A percentile compares a stretch with the other conserved stretches of the same genome.
Conservation (phyloP, 2,797 vertebrate genomes). For the Trichosurus vulpecula region DNA sequence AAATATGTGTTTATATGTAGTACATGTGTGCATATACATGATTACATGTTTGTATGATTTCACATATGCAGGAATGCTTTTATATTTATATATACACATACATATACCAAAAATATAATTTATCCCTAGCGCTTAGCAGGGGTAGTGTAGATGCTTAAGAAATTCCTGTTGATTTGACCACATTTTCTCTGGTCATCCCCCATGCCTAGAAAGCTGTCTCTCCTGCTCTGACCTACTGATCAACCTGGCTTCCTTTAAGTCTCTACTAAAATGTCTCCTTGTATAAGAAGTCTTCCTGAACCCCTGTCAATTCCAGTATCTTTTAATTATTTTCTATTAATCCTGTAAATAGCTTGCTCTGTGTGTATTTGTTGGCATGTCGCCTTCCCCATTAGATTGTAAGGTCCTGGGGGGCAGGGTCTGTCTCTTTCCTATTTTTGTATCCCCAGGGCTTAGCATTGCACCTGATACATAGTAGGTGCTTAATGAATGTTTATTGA, state of each 20-base stretch:
- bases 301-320: not conserved
- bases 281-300: not conserved
- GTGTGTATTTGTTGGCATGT: not conserved
- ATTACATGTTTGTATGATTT: not conserved
- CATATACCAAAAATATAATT: not conserved
- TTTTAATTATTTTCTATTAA: not conserved
- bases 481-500: not conserved
- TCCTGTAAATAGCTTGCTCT: not conserved
- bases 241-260: not conserved
- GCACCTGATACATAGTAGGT: too few relatives aligned
- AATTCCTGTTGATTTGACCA: not conserved
- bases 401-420: not conserved
- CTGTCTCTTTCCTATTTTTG: not conserved
- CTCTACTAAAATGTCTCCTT: not conserved
- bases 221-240: not conserved
- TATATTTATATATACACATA: not conserved
- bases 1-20: not conserved
- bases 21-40: not conserved
- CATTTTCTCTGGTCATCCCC: not conserved
- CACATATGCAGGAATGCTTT: not conserved
- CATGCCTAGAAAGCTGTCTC: not conserved
- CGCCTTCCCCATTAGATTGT: not conserved
- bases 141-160: not conserved
- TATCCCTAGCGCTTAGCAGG: not conserved
- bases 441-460: not conserved